These are phyloP conservation scores for Diadophis punctatus DNA, from an alignment of 2,113 vertebrate species.

Conservation along the genomic window DNA sequence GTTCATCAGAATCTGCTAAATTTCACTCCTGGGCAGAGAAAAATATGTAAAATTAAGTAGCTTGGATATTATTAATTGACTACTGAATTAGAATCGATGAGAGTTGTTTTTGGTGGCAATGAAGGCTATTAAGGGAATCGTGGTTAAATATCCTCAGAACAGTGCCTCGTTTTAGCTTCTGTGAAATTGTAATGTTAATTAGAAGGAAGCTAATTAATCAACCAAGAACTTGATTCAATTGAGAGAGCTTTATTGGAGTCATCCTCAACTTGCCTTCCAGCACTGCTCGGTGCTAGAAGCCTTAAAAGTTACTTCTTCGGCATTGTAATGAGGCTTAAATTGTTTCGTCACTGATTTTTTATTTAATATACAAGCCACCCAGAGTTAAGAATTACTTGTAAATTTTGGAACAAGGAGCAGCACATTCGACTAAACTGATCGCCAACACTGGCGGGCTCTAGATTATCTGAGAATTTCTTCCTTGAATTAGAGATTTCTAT, in stretches of 20 bases:
- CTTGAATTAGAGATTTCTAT: background rate
- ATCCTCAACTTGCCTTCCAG: background rate
- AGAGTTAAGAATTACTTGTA: background rate
- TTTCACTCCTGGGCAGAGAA: too few species aligned
- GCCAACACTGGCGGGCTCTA: background rate
- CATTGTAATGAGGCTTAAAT: background rate
- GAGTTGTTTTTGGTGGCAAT: background rate
- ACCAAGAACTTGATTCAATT: background rate
- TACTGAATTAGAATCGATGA: background rate
- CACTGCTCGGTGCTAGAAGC: background rate
- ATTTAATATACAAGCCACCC: background rate
- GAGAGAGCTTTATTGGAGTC: background rate
- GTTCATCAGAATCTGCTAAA: too few species aligned
- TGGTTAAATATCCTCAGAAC: background rate
- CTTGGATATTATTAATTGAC: background rate
- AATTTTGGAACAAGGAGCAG: background rate
- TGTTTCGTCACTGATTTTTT: background rate
- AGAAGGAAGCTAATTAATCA: background rate
- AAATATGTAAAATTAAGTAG: too few species aligned
- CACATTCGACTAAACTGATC: background rate
- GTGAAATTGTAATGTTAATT: background rate
- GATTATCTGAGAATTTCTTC: background rate
- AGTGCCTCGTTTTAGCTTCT: background rate
- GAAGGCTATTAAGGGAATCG: background rate
- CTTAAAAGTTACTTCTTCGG: background rate